Base-by-base conservation (phyloP, 2,113 vertebrate species). In the Cariama cristata region DNA sequence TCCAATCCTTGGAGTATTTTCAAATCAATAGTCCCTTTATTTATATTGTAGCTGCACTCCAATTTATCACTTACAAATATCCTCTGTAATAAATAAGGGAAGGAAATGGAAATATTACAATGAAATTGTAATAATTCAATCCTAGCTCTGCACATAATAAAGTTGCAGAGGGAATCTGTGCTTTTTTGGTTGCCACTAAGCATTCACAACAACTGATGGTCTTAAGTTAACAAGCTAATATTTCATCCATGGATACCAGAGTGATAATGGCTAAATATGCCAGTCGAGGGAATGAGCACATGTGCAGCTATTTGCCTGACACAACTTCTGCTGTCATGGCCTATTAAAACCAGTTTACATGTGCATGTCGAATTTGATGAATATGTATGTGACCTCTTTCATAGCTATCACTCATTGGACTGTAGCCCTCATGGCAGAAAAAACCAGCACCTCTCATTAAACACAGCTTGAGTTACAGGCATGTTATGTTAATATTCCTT, bases 311-410 rank as follows among this genome's bases (percentile, higher is more conserved):
- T 98, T 98, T 98, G 98, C 98, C 98, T 86, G 98, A 98, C 98
- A 99, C 98, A 98, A 99, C 99, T 98, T 99, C 97, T 98, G 97
- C 99, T 99, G 99, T 99, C 99, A 99, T 98, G 98, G 98, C 98
- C 99, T 99, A 99, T 99, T 99, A 99, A 99, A 99, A 98, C 98
- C 98, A 98, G 98, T 99, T 99, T 99, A 99, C 99, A 99, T 99
- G 99, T 99, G 99, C 99, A 99, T 98, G 99, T 99, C 99, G 98
- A 99, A 99, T 99, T 98, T 98, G 98, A 99, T 99, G 99, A 99
- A 99, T 99, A 99, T 99, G 99, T 98, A 99, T 99, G 99, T 99
- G 99, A 99, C 99, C 99, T 99, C 99, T 98, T 99, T 99, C 98
- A 98, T 98, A 99, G 98, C 97, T 98, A 98, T 99, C 98, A 98